Evolutionary conservation across 53 echinoderm and acorn worm genomes (phyloP).

Genomic region (Luidia sarsii): DNA sequence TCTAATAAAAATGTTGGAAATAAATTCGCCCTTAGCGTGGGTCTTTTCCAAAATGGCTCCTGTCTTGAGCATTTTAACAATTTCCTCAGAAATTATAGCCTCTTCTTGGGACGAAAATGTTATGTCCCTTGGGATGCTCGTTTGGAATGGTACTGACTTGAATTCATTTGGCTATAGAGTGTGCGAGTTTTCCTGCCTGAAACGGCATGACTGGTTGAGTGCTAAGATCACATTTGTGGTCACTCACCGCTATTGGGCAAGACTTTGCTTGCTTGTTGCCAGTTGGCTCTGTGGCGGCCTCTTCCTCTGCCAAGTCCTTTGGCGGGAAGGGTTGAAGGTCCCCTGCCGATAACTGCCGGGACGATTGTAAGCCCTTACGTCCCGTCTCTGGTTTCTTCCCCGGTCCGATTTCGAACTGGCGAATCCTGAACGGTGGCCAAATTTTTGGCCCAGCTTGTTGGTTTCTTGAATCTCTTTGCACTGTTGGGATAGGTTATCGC

Average conservation of each 20-base stretch:
- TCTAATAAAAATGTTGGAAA: no score
- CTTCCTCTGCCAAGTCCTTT: background rate
- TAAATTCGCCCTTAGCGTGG: background rate
- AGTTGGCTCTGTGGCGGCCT: background rate
- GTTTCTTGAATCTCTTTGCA: no score
- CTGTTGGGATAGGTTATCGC: no score
- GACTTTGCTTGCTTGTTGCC: background rate
- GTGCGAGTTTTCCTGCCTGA: background rate
- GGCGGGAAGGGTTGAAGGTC: background rate
- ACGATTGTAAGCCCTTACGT: background rate
- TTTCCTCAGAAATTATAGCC: background rate
- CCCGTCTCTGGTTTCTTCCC: background rate
- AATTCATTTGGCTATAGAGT: background rate
- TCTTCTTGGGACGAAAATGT: background rate
- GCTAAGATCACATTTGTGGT: conserved; percentile 1
- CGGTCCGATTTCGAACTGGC: conserved; percentile 7
- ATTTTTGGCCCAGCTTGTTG: no score
- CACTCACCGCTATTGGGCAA: conserved; percentile 4
- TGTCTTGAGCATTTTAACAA: background rate
- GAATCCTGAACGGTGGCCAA: no score
- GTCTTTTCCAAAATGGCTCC: background rate
- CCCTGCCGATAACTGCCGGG: no score
- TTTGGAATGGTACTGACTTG: background rate
- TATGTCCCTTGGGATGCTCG: background rate
- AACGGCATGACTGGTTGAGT: background rate